phyloP scores from a whole-genome alignment of 2,797 vertebrate species.

The Alfaro cultratus region DNA sequence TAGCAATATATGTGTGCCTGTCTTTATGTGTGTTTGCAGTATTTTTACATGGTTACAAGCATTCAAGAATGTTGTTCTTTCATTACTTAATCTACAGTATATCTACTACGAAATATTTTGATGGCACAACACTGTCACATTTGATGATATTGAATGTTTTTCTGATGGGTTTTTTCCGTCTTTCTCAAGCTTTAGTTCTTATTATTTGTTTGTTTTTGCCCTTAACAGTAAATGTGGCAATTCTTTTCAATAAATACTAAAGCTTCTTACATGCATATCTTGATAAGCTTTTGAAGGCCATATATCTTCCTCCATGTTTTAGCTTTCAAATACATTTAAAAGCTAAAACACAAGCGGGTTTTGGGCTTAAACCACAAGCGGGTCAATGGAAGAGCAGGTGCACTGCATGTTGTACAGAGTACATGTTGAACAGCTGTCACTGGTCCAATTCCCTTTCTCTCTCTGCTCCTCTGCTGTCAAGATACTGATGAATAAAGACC shows the following conservation, averaged over 20 bases:
- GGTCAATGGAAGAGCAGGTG: not conserved
- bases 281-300: not conserved
- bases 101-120: not conserved
- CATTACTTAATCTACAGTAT: not conserved
- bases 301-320: no score
- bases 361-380: no score
- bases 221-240: not conserved
- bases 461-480: not conserved
- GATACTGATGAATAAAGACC: not conserved
- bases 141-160: not conserved
- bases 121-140: not conserved
- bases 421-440: not conserved
- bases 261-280: not conserved
- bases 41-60: not conserved
- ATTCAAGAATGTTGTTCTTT: not conserved
- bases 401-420: not conserved
- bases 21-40: not conserved
- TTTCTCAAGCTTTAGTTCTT: not conserved
- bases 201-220: not conserved
- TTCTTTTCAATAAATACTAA: not conserved
- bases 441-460: not conserved
- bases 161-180: not conserved
- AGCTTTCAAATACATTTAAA: not conserved
- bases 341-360: not conserved
- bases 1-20: conserved; percentile 14